These are phyloP conservation scores for Campylomormyrus numenius DNA, from an alignment of 2,113 vertebrate species.

Conservation along the genomic window DNA sequence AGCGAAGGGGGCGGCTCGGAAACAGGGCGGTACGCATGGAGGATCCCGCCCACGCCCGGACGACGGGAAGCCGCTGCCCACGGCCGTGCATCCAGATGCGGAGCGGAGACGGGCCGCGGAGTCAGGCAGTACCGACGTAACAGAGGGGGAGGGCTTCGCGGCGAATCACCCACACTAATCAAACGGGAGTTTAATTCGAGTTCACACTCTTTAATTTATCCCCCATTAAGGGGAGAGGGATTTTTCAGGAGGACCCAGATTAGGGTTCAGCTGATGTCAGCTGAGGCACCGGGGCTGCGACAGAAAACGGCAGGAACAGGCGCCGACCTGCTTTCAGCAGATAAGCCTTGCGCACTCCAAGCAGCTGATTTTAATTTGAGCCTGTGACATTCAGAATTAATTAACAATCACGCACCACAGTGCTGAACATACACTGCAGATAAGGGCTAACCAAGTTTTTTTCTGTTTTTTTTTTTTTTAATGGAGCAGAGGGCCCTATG, in stretches of 20 bases:
- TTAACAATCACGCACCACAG: constrained; percentile 24
- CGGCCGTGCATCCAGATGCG: not conserved
- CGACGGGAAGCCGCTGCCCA: not conserved
- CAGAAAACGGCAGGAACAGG: constrained; percentile 16
- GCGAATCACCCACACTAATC: constrained; percentile 15
- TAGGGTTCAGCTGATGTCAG: constrained; percentile 25
- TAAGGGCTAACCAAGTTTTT: constrained; percentile 10
- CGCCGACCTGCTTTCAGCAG: constrained; percentile 27
- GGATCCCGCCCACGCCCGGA: not conserved
- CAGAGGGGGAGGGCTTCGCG: not conserved
- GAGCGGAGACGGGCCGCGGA: not conserved
- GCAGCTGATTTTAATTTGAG: constrained; percentile 25
- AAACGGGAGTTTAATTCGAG: constrained; percentile 25
- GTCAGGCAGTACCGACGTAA: not conserved
- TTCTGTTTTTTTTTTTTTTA: not conserved
- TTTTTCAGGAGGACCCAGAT: constrained; percentile 22
- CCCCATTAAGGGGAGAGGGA: constrained; percentile 20
- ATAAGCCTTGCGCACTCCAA: constrained; percentile 20
- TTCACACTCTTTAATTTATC: constrained; percentile 27
- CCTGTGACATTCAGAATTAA: constrained; percentile 31
- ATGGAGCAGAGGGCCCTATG: not conserved
- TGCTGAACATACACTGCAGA: constrained; percentile 16
- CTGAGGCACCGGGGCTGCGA: not conserved
- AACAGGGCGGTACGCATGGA: not conserved
- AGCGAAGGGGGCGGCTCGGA: not conserved